Base-by-base conservation (phyloP, 2,797 vertebrate genomes). In the Sorex maritimensis region DNA sequence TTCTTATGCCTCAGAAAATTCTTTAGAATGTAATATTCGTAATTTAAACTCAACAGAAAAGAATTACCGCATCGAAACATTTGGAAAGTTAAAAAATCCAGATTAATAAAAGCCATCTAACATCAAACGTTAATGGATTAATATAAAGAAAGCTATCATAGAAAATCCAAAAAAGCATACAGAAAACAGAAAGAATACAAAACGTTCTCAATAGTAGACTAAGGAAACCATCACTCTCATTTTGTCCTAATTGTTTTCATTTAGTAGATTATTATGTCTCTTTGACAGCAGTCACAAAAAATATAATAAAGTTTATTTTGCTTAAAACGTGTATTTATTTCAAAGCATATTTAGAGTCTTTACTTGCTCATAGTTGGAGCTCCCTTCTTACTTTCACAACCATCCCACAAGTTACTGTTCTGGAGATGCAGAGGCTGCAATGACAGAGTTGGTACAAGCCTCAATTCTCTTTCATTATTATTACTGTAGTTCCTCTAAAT, bases 1-100 rank as follows among this genome's bases (percentile, higher is more conserved):
- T 23, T 94, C 17, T 94, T 85, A 15, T 61, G 61, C 89, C 58
- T 93, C 85, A 88, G 6, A 83, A 89, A 87, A 92, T 87, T 81
- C 58, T 74, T 81, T 75, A 93, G 86, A 93, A 75, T 55, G 79
- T 28, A 30, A 49, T 65, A 71, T 83, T 81, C 61, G 84, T 14
- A 81, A 30, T 28, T 79, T 44, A 61, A 85, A 7, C n/a, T 81
- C 63, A 77, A 61, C 14, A 67, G 55, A 86, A 88, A 72, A 61
- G 88, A 82, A 6, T 75, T 15, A 86, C 4, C 0, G 6, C 10
- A 30, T 9, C 30, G 46, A 95, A 83, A 74, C 3, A 44, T 46
- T 80, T 15, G 44, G 24, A 72, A 58, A 23, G 41, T 21, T 92
- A 65, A 58, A 81, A 77, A 69, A 86, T 12, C 2, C 13, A 81